Evolutionary conservation across 2,797 vertebrate genomes (phyloP).

Genomic region (Adelosebastes latens): DNA sequence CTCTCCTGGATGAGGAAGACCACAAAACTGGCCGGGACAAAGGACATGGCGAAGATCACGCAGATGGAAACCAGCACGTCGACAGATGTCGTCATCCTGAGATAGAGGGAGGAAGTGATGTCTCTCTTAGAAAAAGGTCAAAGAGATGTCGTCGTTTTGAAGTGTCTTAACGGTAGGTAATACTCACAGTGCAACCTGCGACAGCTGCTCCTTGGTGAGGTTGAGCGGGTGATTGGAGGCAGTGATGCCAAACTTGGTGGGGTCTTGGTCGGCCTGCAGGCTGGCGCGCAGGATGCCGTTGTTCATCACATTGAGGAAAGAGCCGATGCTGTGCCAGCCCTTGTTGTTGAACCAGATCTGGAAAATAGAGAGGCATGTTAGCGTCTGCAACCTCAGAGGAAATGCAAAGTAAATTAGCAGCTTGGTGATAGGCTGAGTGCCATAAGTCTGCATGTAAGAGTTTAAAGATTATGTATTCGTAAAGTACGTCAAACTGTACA

Average conservation of each 20-base stretch:
- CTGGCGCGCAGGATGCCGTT: slow-evolving; percentile 93
- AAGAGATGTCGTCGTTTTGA: background rate
- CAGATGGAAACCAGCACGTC: slow-evolving; percentile 95
- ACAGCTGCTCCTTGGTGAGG: slow-evolving; percentile 98
- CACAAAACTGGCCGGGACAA: slow-evolving; percentile 94
- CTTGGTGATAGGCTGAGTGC: background rate
- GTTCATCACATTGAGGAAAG: slow-evolving; percentile 97
- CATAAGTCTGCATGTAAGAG: background rate
- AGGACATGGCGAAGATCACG: slow-evolving; percentile 95
- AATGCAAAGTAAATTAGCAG: background rate
- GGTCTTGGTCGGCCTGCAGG: slow-evolving; percentile 86
- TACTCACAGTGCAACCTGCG: slow-evolving; percentile 96
- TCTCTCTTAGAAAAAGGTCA: background rate
- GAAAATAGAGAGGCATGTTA: slow-evolving; percentile 13
- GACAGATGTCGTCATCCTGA: slow-evolving; percentile 97
- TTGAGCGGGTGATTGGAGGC: slow-evolving; percentile 96
- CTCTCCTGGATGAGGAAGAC: slow-evolving; percentile 98
- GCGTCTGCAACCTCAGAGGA: background rate
- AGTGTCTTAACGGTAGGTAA: background rate
- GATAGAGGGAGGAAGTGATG: background rate
- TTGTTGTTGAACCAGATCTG: slow-evolving; percentile 99
- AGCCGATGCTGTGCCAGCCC: slow-evolving; percentile 95
- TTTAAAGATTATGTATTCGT: too few species aligned
- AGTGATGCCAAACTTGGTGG: slow-evolving; percentile 89
- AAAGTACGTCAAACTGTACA: too few species aligned